Conservation (phyloP, 2,888 invertebrate genomes). For the Cylloceria caligata region DNA sequence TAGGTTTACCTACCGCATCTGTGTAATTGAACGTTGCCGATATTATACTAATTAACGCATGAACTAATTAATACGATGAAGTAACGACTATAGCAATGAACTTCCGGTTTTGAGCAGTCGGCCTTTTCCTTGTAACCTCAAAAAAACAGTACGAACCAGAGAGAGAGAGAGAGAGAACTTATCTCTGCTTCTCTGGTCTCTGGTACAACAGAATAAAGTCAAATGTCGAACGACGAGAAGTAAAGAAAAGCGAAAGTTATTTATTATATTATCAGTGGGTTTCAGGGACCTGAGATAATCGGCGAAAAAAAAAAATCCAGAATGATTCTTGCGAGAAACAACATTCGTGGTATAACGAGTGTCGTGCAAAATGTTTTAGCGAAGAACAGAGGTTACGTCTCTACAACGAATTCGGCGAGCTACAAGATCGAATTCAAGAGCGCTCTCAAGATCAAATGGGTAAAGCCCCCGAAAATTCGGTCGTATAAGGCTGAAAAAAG, state of each 20-base stretch:
- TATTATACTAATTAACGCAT: too few species aligned
- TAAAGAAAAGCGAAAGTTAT: conserved; percentile 15
- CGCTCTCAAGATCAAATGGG: conserved; percentile 92
- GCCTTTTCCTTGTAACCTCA: too few species aligned
- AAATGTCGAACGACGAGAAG: conserved; percentile 16
- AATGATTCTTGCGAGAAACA: conserved; percentile 73
- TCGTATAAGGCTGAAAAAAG: conserved; percentile 89
- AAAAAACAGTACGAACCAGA: too few species aligned
- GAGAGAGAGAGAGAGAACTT: too few species aligned
- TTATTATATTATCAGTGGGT: background rate
- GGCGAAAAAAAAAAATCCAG: background rate
- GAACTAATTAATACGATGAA: too few species aligned
- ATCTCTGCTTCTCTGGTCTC: too few species aligned
- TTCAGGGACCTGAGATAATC: background rate
- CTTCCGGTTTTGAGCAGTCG: too few species aligned
- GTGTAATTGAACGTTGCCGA: too few species aligned
- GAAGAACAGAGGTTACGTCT: conserved; percentile 60
- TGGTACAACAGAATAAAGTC: background rate
- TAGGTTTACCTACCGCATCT: too few species aligned
- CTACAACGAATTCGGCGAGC: conserved; percentile 85
- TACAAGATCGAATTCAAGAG: conserved; percentile 90
- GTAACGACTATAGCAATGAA: too few species aligned
- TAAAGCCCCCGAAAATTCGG: conserved; percentile 89
- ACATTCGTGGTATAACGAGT: conserved; percentile 53
- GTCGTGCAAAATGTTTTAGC: conserved; percentile 55